These are phyloP conservation scores for Spermophilus dauricus DNA, from an alignment of 2,113 vertebrate species.

Conservation along the genomic window DNA sequence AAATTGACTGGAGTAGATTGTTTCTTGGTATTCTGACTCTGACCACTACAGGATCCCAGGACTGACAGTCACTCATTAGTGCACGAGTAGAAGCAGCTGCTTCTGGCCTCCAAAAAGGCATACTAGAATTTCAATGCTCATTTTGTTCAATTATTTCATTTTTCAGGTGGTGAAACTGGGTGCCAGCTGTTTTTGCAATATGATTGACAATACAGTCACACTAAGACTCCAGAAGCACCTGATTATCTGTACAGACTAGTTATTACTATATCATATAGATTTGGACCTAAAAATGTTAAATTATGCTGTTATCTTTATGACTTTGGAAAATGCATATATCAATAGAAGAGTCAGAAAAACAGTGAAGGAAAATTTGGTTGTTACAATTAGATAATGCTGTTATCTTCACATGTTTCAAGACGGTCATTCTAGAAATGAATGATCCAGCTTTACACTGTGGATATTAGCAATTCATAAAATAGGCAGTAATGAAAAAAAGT, in stretches of 20 bases:
- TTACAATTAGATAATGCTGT: background rate
- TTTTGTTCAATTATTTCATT: background rate
- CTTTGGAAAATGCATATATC: constrained; percentile 23
- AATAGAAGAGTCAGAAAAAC: background rate
- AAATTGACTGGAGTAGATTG: background rate
- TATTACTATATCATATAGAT: background rate
- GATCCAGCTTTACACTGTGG: background rate
- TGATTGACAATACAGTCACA: background rate
- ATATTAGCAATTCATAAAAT: constrained; percentile 36
- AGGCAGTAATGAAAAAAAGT: background rate
- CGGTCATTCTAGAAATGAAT: constrained; percentile 32
- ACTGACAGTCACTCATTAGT: background rate
- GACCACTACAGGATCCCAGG: background rate
- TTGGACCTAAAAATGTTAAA: background rate
- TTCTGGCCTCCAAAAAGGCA: background rate
- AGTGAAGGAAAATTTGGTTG: background rate
- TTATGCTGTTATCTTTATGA: constrained; percentile 1
- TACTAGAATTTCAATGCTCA: background rate
- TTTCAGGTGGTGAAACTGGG: background rate
- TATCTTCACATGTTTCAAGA: constrained; percentile 20
- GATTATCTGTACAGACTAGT: background rate
- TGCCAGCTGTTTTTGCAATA: background rate
- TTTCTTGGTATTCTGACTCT: background rate
- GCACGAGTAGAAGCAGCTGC: background rate
- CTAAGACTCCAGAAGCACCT: background rate